These are phyloP conservation scores for Phenacoccus solenopsis DNA, from an alignment of 1,140 invertebrate species.

Conservation along the genomic window DNA sequence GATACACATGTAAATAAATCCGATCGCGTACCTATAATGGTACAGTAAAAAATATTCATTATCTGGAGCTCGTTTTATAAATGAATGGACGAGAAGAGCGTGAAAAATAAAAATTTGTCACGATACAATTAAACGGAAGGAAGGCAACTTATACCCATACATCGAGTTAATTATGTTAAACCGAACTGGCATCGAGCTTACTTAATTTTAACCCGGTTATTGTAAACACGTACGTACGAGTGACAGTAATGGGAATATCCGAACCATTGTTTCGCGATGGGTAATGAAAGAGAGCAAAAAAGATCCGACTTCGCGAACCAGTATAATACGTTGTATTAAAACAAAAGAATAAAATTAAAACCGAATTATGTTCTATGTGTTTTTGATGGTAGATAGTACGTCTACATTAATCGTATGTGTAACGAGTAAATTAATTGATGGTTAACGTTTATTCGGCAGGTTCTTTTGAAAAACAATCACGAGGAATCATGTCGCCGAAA, in stretches of 20 bases:
- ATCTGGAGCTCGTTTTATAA: no score
- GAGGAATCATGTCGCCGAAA: conserved; percentile 44
- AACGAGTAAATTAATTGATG: no score
- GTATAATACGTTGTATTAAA: not conserved
- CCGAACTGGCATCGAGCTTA: not conserved
- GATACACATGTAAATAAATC: no score
- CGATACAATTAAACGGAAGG: not conserved
- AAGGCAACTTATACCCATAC: not conserved
- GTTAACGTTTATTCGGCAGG: not conserved
- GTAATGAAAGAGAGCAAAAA: not conserved
- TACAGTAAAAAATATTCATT: no score
- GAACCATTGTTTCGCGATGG: not conserved
- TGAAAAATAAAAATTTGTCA: conserved; percentile 1
- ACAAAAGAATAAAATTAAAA: conserved; percentile 4
- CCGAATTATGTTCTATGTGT: not conserved
- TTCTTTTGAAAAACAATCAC: not conserved
- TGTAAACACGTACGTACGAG: not conserved
- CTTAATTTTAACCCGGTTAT: conserved; percentile 2
- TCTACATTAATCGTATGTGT: no score
- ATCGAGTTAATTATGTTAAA: not conserved
- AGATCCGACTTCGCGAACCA: not conserved
- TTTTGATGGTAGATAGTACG: not conserved
- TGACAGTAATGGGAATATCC: not conserved
- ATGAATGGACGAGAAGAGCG: no score
- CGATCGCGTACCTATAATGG: no score